These are phyloP conservation scores for Leptoclinus maculatus DNA, from an alignment of 2,797 vertebrate species.

Conservation along the genomic window DNA sequence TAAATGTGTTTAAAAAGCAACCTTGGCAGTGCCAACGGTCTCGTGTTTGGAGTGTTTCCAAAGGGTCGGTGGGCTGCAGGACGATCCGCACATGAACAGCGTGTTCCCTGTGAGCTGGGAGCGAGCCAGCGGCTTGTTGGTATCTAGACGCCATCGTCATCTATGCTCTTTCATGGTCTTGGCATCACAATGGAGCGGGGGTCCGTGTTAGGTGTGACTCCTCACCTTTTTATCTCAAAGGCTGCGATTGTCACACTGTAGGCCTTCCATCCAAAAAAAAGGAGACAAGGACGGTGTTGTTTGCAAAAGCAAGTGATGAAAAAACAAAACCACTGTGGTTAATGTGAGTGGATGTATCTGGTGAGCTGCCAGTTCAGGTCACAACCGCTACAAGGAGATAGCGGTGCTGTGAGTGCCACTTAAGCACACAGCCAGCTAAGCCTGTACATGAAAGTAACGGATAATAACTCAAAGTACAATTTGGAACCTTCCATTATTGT, in stretches of 20 bases:
- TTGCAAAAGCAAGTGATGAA: constrained; percentile 4
- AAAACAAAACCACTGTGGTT: constrained; percentile 3
- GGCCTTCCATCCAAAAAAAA: not conserved
- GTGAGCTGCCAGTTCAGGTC: constrained; percentile 31
- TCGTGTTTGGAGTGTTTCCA: constrained; percentile 58
- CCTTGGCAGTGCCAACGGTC: constrained; percentile 44
- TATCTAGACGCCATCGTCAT: constrained; percentile 44
- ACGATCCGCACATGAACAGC: constrained; percentile 58
- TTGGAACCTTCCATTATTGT: not conserved
- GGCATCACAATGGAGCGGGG: constrained; percentile 35
- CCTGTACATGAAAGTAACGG: not conserved
- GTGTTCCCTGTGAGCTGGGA: constrained; percentile 60
- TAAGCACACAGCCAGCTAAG: constrained; percentile 7
- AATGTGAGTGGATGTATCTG: constrained; percentile 35
- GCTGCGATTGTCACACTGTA: constrained; percentile 34
- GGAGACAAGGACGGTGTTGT: constrained; percentile 40
- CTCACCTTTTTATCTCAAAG: constrained; percentile 53
- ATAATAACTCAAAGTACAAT: not conserved
- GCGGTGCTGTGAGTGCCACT: constrained; percentile 12
- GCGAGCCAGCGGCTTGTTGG: constrained; percentile 55
- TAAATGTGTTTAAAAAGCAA: constrained; percentile 39
- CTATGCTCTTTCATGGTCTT: constrained; percentile 40
- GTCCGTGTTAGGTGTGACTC: constrained; percentile 57
- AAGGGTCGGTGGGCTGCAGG: constrained; percentile 44
- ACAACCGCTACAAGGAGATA: constrained; percentile 31